A percentile compares a stretch with the other conserved stretches of the same genome.
Conservation (phyloP, 1,140 invertebrate species). For the Heliconius nattereri region DNA sequence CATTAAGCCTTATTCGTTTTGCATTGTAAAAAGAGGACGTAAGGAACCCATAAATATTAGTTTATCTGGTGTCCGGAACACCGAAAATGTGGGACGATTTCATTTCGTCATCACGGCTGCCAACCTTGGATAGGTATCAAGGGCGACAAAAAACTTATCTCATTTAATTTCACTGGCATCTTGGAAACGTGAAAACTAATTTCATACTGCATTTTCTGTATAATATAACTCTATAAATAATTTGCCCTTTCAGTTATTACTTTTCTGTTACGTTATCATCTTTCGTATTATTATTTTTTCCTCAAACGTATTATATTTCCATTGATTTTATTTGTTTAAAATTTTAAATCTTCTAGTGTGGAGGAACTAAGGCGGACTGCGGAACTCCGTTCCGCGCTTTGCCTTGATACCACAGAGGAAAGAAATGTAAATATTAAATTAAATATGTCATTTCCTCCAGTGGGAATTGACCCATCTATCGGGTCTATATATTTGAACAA, state of each 20-base stretch:
- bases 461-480: no score
- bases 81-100: constrained; percentile 53
- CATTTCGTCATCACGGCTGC: constrained; percentile 52
- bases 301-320: no score
- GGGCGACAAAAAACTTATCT: constrained; percentile 69
- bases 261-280: constrained; percentile 42
- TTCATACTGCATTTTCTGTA: constrained; percentile 76
- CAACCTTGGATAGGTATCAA: constrained; percentile 45
- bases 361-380: no score
- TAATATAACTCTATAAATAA: constrained; percentile 66
- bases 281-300: background rate
- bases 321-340: background rate
- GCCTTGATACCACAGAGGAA: no score
- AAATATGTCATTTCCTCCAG: no score
- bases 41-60: constrained; percentile 44
- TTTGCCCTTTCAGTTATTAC: constrained; percentile 72
- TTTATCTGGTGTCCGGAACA: constrained; percentile 47
- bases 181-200: constrained; percentile 76
- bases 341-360: background rate
- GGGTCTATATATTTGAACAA: no score
- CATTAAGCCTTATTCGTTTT: constrained; percentile 37
- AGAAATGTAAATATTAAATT: no score
- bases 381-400: no score
- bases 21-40: constrained; percentile 36
- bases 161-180: constrained; percentile 70